phyloP scores from a whole-genome alignment of 1,140 invertebrate genomes.

The Meloidogyne floridensis region DNA sequence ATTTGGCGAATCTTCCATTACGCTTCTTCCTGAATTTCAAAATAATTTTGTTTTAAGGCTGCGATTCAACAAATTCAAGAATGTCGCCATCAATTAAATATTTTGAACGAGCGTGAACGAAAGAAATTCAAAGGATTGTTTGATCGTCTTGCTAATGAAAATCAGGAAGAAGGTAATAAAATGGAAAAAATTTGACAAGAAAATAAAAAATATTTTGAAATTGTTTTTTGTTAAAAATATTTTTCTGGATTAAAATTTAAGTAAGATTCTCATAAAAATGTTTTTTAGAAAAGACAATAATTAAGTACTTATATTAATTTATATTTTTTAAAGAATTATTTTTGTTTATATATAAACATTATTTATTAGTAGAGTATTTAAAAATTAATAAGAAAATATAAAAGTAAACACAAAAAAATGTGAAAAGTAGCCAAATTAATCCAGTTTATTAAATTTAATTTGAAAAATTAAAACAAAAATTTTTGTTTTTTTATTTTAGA shows the following conservation, averaged over 20 bases:
- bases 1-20: too few relatives aligned
- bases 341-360: too few relatives aligned
- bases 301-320: too few relatives aligned
- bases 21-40: neutral
- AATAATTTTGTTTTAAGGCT: neutral
- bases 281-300: too few relatives aligned
- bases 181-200: neutral
- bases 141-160: slow-evolving; percentile 21
- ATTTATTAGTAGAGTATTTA: too few relatives aligned
- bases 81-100: slow-evolving; percentile 13
- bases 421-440: too few relatives aligned
- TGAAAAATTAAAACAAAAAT: too few relatives aligned
- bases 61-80: slow-evolving; percentile 26
- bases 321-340: too few relatives aligned
- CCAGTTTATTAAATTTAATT: too few relatives aligned
- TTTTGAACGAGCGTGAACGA: slow-evolving; percentile 5
- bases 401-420: too few relatives aligned
- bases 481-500: too few relatives aligned
- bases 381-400: too few relatives aligned
- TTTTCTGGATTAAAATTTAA: neutral
- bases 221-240: neutral
- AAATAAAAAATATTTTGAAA: neutral
- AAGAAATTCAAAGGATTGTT: slow-evolving; percentile 14
- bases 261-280: neutral
- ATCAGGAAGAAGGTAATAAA: neutral